These are phyloP conservation scores for Charaxes varanes DNA, from an alignment of 1,140 invertebrate species.

Conservation along the genomic window DNA sequence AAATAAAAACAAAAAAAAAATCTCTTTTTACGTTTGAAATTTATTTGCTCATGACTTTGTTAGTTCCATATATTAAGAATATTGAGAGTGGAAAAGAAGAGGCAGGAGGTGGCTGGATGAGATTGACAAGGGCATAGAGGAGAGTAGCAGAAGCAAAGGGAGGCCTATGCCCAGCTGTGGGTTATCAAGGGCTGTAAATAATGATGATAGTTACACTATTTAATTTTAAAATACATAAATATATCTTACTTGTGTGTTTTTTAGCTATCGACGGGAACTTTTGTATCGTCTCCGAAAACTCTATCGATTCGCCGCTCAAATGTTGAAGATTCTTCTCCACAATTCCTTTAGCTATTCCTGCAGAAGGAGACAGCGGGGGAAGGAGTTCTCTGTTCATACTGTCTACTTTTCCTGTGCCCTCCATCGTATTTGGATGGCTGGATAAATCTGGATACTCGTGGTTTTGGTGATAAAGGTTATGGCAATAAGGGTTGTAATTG, in stretches of 20 bases:
- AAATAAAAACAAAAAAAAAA: no score
- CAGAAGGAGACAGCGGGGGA: no score
- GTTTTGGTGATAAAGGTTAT: constrained; percentile 51
- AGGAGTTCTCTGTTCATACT: constrained; percentile 21
- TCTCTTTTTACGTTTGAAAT: no score
- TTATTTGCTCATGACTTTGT: no score
- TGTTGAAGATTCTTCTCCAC: constrained; percentile 19
- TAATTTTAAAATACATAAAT: not conserved
- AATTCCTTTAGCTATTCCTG: constrained; percentile 9
- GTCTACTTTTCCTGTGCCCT: constrained; percentile 23
- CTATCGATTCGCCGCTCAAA: constrained; percentile 12
- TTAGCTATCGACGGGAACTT: constrained; percentile 30
- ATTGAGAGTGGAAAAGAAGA: no score
- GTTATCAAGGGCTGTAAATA: no score
- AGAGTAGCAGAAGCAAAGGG: no score
- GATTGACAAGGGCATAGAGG: no score
- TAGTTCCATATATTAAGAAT: no score
- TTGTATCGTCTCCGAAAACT: constrained; percentile 27
- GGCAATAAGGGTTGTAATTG: constrained; percentile 51
- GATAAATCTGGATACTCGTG: constrained; percentile 41
- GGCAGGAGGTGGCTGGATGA: no score
- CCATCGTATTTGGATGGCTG: constrained; percentile 20
- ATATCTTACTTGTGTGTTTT: constrained; percentile 38
- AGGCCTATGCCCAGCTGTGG: no score
- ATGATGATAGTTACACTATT: no score